Evolutionary conservation across 53 echinoderm and acorn worm species (phyloP).

Genomic region (Echinometra lucunter): DNA sequence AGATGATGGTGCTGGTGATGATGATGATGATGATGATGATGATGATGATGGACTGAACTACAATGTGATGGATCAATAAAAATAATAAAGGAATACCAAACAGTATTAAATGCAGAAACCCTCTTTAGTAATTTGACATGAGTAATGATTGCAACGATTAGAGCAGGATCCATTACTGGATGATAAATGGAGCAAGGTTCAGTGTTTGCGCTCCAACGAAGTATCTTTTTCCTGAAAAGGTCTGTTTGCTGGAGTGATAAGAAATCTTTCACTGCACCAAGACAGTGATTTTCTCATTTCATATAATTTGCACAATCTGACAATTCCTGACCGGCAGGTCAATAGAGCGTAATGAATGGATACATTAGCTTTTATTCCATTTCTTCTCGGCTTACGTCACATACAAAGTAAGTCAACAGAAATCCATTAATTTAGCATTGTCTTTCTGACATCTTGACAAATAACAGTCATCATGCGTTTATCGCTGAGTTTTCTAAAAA

Average conservation of each 20-base stretch:
- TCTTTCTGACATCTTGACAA: conserved; percentile 8
- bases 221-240: neutral
- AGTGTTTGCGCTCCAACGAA: neutral
- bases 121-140: neutral
- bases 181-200: neutral
- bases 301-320: neutral
- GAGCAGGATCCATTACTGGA: neutral
- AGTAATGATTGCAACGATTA: neutral
- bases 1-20: neutral
- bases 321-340: neutral
- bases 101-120: neutral
- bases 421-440: conserved; percentile 37
- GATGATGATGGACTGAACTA: neutral
- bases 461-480: neutral
- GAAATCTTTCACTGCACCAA: neutral
- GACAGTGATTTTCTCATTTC: neutral
- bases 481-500: neutral
- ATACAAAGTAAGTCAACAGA: neutral
- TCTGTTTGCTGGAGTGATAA: conserved; percentile 13
- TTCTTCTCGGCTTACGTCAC: conserved; percentile 19
- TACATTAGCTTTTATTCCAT: conserved; percentile 42
- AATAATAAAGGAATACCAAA: neutral
- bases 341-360: conserved; percentile 19
- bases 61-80: neutral
- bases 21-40: neutral